Conservation (phyloP, 2,888 invertebrate species). For the Idaea aversata region DNA sequence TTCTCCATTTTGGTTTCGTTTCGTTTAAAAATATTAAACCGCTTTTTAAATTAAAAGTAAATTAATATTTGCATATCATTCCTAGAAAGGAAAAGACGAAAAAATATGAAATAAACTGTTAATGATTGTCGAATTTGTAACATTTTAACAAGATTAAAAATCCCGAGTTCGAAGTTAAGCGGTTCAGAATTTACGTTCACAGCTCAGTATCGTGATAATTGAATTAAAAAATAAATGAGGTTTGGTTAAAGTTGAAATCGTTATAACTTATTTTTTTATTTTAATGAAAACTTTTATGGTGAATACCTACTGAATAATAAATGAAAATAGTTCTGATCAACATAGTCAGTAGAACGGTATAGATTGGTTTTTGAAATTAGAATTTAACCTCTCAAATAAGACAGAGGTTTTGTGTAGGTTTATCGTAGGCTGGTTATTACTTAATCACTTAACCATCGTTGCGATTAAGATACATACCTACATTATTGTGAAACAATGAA, state of each 20-base stretch:
- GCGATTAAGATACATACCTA: too few relatives aligned
- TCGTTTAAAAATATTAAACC: too few relatives aligned
- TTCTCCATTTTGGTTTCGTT: too few relatives aligned
- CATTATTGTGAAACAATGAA: not conserved
- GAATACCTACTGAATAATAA: too few relatives aligned
- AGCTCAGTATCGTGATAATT: not conserved
- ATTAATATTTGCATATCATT: slow-evolving; percentile 8
- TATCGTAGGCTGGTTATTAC: too few relatives aligned
- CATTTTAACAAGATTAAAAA: slow-evolving; percentile 52
- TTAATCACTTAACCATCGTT: too few relatives aligned
- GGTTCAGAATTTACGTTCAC: slow-evolving; percentile 34
- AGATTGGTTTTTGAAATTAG: too few relatives aligned
- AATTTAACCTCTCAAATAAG: too few relatives aligned
- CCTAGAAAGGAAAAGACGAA: not conserved
- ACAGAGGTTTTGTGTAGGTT: too few relatives aligned
- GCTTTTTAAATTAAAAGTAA: too few relatives aligned
- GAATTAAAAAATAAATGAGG: slow-evolving; percentile 31
- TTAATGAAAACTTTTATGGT: not conserved
- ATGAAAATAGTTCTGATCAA: too few relatives aligned
- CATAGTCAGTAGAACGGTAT: too few relatives aligned
- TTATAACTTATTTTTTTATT: not conserved
- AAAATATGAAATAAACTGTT: slow-evolving; percentile 19
- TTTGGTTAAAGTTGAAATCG: not conserved
- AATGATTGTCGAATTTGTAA: slow-evolving; percentile 18
- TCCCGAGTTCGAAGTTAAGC: slow-evolving; percentile 50